These are phyloP conservation scores for Catharus ustulatus DNA, from an alignment of 2,797 vertebrate species.

Conservation along the genomic window DNA sequence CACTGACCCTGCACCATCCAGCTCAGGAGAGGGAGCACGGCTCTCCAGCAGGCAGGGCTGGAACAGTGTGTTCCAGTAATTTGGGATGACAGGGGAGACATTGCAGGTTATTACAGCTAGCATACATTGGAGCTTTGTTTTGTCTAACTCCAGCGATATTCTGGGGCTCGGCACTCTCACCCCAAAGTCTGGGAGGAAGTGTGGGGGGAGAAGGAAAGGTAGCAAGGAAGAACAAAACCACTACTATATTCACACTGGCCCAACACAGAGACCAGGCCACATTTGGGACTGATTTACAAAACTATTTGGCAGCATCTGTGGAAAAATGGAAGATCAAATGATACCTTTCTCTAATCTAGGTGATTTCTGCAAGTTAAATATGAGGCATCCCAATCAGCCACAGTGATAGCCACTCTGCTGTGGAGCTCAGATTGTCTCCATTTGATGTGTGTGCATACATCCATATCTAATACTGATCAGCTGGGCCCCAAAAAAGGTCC, in stretches of 20 bases:
- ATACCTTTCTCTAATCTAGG: conserved; percentile 36
- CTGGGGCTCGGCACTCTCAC: conserved; percentile 12
- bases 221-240: conserved; percentile 46
- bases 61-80: background rate
- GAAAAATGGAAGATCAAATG: conserved; percentile 55
- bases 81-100: conserved; percentile 57
- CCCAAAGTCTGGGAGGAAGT: conserved; percentile 18
- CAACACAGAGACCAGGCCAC: conserved; percentile 9
- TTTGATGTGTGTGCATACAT: background rate
- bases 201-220: conserved; percentile 4
- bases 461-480: background rate
- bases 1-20: background rate
- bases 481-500: background rate
- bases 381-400: background rate
- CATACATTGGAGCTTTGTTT: conserved; percentile 15
- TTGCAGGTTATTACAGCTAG: conserved; percentile 32
- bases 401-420: background rate
- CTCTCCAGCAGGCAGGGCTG: background rate
- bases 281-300: conserved; percentile 70
- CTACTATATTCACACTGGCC: conserved; percentile 32
- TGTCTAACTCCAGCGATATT: conserved; percentile 20
- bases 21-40: background rate
- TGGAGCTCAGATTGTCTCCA: background rate
- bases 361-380: conserved; percentile 2
- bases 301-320: conserved; percentile 53